phyloP scores from a whole-genome alignment of 2,888 invertebrate genomes.

The Gibbula magus region DNA sequence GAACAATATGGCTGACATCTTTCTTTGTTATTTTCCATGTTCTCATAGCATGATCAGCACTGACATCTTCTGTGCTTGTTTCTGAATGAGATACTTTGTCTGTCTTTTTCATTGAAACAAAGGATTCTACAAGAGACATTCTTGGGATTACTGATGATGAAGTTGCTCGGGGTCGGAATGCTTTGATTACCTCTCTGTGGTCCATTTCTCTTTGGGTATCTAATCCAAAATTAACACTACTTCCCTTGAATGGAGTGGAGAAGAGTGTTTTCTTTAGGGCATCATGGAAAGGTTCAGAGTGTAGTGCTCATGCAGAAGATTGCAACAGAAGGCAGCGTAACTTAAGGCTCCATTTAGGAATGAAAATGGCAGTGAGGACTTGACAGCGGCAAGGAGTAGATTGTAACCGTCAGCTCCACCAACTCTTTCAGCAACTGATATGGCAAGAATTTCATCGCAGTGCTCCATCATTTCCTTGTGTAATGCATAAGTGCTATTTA shows the following conservation, averaged over 20 bases:
- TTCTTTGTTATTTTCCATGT: constrained; percentile 22
- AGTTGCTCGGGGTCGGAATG: constrained; percentile 31
- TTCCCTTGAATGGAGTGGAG: constrained; percentile 31
- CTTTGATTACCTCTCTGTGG: constrained; percentile 35
- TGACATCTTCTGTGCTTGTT: not conserved
- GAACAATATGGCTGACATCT: constrained; percentile 31
- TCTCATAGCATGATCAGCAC: no score
- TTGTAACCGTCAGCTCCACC: constrained; percentile 35
- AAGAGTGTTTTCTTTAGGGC: constrained; percentile 33
- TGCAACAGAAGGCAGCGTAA: constrained; percentile 36
- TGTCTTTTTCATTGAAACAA: not conserved
- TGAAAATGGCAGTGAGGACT: constrained; percentile 19
- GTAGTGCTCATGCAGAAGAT: constrained; percentile 32
- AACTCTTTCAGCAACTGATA: constrained; percentile 34
- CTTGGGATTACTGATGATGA: constrained; percentile 25
- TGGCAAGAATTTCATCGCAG: constrained; percentile 38
- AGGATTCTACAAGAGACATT: constrained; percentile 32
- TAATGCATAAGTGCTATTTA: not conserved
- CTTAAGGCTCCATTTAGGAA: constrained; percentile 38
- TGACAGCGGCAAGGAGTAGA: not conserved
- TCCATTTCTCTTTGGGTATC: constrained; percentile 41
- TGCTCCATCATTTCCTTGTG: constrained; percentile 21
- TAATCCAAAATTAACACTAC: constrained; percentile 34
- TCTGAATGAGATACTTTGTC: not conserved
- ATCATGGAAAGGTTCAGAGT: constrained; percentile 34